Base-by-base conservation (phyloP, 2,113 vertebrate species). In the Kryptolebias marmoratus region DNA sequence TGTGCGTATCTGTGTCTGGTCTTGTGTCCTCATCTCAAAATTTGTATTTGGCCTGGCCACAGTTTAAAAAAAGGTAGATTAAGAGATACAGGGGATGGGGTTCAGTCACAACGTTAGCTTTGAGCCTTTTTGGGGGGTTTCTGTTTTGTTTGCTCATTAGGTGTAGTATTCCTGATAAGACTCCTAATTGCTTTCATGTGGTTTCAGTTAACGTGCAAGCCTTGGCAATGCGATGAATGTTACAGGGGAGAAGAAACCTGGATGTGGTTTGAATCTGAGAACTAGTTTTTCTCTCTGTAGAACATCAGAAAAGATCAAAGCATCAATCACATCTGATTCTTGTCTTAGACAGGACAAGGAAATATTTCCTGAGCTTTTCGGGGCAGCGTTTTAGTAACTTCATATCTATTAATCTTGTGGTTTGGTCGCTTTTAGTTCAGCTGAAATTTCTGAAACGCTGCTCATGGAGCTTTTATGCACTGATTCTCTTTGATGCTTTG, bases 11-110 rank as follows among this genome's bases (percentile, higher is more conserved):
- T 78, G 66, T 30, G 77, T 80, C 75, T 70, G 88, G 91, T 93
- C 92, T 90, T 92, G 90, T 92, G 81, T 86, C 90, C 84, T 89
- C 93, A 74, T 92, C 93, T 93, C 75, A 80, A 90, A 92, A 93
- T 94, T 92, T 92, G 80, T 95, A 90, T 95, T 97, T 96, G 91
- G 85, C 83, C 96, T 95, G 95, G 95, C 94, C 80, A 66, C 57
- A 28, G 73, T 77, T 82, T 87, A 89, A 81, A 87, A 79, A 79
- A 62, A 80, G 85, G 90, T 89, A 76, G 79, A 86, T 86, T 91
- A 83, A 70, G 82, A 90, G 91, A 92, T 88, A 80, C 14, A 77
- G 71, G n/a, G 56, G 79, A 87, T 77, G 59, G 69, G 67, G 78
- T 88, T 85, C 80, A 78, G 72, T 64, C 79, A 73, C 88, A 71